These are phyloP conservation scores for Apoda limacodes DNA, from an alignment of 2,888 invertebrate species.

Conservation along the genomic window DNA sequence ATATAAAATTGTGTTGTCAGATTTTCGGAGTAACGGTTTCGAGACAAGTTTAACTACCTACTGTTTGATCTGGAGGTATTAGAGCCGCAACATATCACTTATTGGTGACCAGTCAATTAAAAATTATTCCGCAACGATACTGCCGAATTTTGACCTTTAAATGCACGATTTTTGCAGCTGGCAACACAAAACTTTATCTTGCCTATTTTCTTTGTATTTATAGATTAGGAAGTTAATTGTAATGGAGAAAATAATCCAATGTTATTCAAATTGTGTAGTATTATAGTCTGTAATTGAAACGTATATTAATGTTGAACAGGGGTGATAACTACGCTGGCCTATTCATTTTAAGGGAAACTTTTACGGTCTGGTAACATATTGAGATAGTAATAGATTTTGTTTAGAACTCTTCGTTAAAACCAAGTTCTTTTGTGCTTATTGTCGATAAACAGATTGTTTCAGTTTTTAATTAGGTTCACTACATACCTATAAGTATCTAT, in stretches of 20 bases:
- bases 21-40: constrained; percentile 13
- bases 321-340: too few relatives aligned
- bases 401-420: too few relatives aligned
- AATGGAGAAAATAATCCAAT: constrained; percentile 46
- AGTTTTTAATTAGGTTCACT: too few relatives aligned
- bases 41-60: too few relatives aligned
- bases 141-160: constrained; percentile 8
- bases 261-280: constrained; percentile 56
- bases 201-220: constrained; percentile 31
- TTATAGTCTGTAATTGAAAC: constrained; percentile 37
- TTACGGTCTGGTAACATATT: too few relatives aligned
- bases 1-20: constrained; percentile 53
- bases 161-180: constrained; percentile 28
- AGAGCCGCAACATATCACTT: constrained; percentile 53
- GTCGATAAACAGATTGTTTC: too few relatives aligned
- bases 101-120: constrained; percentile 58
- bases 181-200: constrained; percentile 36
- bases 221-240: constrained; percentile 41
- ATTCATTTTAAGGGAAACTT: too few relatives aligned
- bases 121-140: neutral
- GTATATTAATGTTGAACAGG: constrained; percentile 33
- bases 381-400: too few relatives aligned
- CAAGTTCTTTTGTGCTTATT: too few relatives aligned
- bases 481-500: too few relatives aligned
- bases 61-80: too few relatives aligned